Conservation (phyloP, 2,797 vertebrate genomes). For the Macropodus opercularis region DNA sequence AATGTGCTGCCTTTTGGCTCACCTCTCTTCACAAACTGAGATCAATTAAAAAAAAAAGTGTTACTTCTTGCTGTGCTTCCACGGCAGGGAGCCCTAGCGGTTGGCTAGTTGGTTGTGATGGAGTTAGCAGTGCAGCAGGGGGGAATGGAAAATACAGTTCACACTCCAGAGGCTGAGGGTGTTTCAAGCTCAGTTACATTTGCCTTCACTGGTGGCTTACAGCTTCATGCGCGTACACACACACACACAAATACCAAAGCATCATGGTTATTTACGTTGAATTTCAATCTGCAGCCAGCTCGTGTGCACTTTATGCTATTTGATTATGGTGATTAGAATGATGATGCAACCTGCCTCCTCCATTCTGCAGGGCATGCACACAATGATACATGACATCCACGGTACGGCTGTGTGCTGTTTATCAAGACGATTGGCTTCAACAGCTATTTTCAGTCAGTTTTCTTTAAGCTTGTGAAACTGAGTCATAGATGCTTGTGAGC, state of each 20-base stretch:
- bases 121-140: slow-evolving; percentile 20
- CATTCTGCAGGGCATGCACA: slow-evolving; percentile 30
- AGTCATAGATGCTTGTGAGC: neutral
- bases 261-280: slow-evolving; percentile 54
- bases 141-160: slow-evolving; percentile 58
- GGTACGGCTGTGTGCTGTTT: no score
- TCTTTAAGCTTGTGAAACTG: slow-evolving; percentile 18
- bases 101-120: slow-evolving; percentile 19
- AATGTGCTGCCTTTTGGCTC: slow-evolving; percentile 9
- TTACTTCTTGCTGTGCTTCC: neutral
- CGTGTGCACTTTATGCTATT: slow-evolving; percentile 46
- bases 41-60: slow-evolving; percentile 1
- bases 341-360: slow-evolving; percentile 41
- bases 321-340: slow-evolving; percentile 63
- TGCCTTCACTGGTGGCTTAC: slow-evolving; percentile 29
- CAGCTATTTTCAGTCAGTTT: neutral
- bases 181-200: slow-evolving; percentile 55
- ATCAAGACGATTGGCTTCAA: slow-evolving; percentile 19
- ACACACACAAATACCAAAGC: slow-evolving; percentile 38
- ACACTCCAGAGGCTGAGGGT: slow-evolving; percentile 41
- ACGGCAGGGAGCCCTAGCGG: slow-evolving; percentile 4
- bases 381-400: slow-evolving; percentile 40
- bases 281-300: slow-evolving; percentile 45
- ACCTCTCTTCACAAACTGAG: slow-evolving; percentile 1
- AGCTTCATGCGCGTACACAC: slow-evolving; percentile 15